Evolutionary conservation across 1,140 invertebrate species (phyloP).

Genomic region (Caerostris darwini): DNA sequence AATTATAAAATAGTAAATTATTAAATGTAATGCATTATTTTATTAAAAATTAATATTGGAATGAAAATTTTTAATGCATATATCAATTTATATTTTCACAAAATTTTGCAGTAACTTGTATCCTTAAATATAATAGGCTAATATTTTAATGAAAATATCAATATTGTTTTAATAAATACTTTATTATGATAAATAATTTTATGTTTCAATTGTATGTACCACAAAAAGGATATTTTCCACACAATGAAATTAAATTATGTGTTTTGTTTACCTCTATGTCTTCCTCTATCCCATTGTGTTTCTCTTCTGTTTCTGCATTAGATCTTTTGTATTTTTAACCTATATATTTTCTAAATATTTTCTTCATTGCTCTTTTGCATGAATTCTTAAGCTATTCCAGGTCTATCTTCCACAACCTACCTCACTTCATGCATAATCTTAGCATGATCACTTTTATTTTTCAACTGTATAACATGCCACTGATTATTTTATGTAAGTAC

Average conservation of each 20-base stretch:
- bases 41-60: too few relatives aligned
- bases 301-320: conserved; percentile 28
- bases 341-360: conserved; percentile 23
- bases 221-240: neutral
- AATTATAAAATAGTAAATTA: too few relatives aligned
- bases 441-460: conserved; percentile 70
- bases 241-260: neutral
- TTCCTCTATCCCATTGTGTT: neutral
- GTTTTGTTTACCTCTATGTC: neutral
- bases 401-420: conserved; percentile 77
- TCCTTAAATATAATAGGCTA: too few relatives aligned
- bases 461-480: conserved; percentile 50
- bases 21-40: too few relatives aligned
- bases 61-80: too few relatives aligned
- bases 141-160: too few relatives aligned
- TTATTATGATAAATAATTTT: too few relatives aligned
- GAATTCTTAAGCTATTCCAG: conserved; percentile 76
- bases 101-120: too few relatives aligned
- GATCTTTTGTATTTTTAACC: conserved; percentile 35
- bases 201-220: neutral
- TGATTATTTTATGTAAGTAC: conserved; percentile 60
- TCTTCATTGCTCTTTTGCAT: conserved; percentile 70
- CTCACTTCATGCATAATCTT: conserved; percentile 66
- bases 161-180: too few relatives aligned
- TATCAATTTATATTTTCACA: too few relatives aligned